Percentiles rank a stretch among this genome's conserved stretches.
Evolutionary conservation across 1,140 invertebrate genomes (phyloP).

Genomic region (Rhopalosiphum maidis): DNA sequence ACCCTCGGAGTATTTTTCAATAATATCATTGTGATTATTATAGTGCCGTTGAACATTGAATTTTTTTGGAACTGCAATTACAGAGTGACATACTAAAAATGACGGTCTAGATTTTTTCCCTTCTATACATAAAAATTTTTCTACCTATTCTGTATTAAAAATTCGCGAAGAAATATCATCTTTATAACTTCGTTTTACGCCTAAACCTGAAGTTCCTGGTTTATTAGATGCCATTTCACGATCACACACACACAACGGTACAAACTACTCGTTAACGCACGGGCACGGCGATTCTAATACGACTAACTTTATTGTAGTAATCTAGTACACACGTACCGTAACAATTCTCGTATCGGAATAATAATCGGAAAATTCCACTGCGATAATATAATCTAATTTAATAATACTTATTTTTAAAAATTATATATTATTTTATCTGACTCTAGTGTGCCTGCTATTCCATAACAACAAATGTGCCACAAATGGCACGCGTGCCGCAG

Average conservation of each 20-base stretch:
- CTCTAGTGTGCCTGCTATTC: too few relatives aligned
- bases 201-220: too few relatives aligned
- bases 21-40: slow-evolving; percentile 19
- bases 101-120: not conserved
- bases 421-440: not conserved
- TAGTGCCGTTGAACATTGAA: not conserved
- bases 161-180: too few relatives aligned
- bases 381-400: not conserved
- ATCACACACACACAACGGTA: too few relatives aligned
- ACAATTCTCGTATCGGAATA: not conserved
- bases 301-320: not conserved
- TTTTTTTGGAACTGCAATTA: not conserved
- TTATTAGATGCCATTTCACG: too few relatives aligned
- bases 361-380: not conserved
- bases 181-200: not conserved
- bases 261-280: too few relatives aligned
- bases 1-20: not conserved
- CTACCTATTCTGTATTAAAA: too few relatives aligned
- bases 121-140: not conserved
- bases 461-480: too few relatives aligned
- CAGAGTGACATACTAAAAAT: slow-evolving; percentile 5
- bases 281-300: too few relatives aligned
- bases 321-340: not conserved
- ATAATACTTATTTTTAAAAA: not conserved
- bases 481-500: too few relatives aligned